phyloP scores from a whole-genome alignment of 2,797 vertebrate species.

The Manis pentadactyla region DNA sequence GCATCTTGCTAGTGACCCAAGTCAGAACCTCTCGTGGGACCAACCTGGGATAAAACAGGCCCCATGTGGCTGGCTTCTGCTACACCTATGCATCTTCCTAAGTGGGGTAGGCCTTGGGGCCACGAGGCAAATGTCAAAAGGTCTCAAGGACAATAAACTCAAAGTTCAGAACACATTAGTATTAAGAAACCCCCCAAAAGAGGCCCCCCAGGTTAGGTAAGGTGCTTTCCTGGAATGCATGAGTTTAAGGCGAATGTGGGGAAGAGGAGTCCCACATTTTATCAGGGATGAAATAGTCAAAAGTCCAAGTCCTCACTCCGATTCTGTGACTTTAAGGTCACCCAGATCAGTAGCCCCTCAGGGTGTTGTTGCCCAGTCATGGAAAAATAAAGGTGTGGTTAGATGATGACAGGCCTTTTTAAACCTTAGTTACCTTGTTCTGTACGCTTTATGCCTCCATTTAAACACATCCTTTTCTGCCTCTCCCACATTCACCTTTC shows the following conservation, averaged over 20 bases:
- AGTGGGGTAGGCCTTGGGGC: neutral
- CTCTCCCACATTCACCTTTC: neutral
- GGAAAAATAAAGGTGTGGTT: neutral
- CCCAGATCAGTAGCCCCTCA: neutral
- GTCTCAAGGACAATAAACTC: neutral
- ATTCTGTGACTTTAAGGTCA: neutral
- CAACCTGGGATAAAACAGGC: neutral
- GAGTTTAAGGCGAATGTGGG: neutral
- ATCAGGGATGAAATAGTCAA: neutral
- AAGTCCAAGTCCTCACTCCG: neutral
- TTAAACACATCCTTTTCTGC: conserved; percentile 11
- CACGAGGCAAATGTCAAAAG: neutral
- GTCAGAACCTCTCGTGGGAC: neutral
- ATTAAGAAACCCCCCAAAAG: neutral
- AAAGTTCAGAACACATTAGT: neutral
- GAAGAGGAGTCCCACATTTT: neutral
- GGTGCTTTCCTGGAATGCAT: neutral
- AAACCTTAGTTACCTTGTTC: neutral
- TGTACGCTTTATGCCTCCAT: neutral
- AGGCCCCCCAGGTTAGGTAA: neutral
- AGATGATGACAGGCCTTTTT: neutral
- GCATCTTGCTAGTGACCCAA: neutral
- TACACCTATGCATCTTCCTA: neutral
- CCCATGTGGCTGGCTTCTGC: neutral
- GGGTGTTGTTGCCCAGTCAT: neutral